phyloP scores from a whole-genome alignment of 2,113 vertebrate genomes.

The Scatophagus argus region DNA sequence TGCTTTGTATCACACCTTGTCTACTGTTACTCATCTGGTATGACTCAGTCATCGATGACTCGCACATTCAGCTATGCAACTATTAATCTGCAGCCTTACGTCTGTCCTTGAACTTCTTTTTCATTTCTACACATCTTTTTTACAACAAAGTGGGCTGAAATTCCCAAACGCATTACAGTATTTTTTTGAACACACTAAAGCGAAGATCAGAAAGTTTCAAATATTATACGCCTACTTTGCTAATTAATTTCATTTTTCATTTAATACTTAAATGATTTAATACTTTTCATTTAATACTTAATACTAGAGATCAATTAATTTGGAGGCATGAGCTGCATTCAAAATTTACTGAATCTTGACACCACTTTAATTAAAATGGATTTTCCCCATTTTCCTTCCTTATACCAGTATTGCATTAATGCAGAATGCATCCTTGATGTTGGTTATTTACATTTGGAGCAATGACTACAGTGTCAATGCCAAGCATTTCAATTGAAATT shows the following conservation, averaged over 20 bases:
- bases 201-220: too few species aligned
- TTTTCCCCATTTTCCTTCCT: neutral
- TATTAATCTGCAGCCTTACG: constrained; percentile 3
- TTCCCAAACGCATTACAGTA: neutral
- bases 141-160: neutral
- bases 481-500: neutral
- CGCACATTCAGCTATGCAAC: constrained; percentile 23
- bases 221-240: too few species aligned
- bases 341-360: neutral
- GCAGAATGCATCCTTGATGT: neutral
- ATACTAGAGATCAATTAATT: too few species aligned
- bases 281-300: too few species aligned
- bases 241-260: too few species aligned
- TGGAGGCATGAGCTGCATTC: neutral
- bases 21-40: constrained; percentile 29
- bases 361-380: neutral
- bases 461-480: neutral
- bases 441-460: neutral
- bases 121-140: neutral
- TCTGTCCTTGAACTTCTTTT: constrained; percentile 23
- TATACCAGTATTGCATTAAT: neutral
- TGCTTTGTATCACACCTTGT: neutral
- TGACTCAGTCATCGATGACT: constrained; percentile 62
- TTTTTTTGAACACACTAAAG: neutral
- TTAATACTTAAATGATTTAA: too few species aligned